These are phyloP conservation scores for Elaphurus davidianus DNA, from an alignment of 2,113 vertebrate genomes.

Conservation along the genomic window DNA sequence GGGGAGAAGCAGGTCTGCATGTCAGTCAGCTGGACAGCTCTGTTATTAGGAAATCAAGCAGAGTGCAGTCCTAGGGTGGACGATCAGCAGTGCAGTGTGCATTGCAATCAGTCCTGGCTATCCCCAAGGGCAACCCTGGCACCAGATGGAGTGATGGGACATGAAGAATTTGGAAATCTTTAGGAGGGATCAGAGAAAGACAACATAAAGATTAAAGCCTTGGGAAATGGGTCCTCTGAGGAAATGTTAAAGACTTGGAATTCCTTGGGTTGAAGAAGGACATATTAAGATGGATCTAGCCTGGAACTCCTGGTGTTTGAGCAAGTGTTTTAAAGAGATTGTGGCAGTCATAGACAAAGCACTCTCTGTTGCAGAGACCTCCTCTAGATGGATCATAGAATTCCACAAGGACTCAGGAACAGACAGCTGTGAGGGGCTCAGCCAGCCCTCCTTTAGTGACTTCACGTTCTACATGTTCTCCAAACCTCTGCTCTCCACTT, in stretches of 20 bases:
- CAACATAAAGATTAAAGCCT: not conserved
- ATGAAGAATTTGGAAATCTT: conserved; percentile 6
- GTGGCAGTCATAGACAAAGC: not conserved
- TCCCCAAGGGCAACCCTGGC: not conserved
- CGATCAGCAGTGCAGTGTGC: not conserved
- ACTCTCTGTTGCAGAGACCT: not conserved
- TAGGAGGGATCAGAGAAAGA: not conserved
- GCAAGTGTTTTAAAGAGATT: not conserved
- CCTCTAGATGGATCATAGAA: not conserved
- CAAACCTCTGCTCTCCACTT: not conserved
- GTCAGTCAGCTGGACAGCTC: conserved; percentile 20
- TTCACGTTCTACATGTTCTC: not conserved
- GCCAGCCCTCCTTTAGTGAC: not conserved
- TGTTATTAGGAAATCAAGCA: conserved; percentile 41
- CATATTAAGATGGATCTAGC: not conserved
- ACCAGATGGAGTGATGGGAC: not conserved
- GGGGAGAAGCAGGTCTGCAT: not conserved
- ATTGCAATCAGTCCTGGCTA: not conserved
- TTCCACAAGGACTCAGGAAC: not conserved
- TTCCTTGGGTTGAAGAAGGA: not conserved
- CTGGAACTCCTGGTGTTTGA: not conserved
- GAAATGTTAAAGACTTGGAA: not conserved
- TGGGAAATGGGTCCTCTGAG: not conserved
- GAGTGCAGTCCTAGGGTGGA: not conserved
- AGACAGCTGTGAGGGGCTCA: not conserved